A percentile compares a stretch with the other conserved stretches of the same genome.
Evolutionary conservation across 1,140 invertebrate genomes (phyloP).

Genomic region (Ceratosolen fusciceps): DNA sequence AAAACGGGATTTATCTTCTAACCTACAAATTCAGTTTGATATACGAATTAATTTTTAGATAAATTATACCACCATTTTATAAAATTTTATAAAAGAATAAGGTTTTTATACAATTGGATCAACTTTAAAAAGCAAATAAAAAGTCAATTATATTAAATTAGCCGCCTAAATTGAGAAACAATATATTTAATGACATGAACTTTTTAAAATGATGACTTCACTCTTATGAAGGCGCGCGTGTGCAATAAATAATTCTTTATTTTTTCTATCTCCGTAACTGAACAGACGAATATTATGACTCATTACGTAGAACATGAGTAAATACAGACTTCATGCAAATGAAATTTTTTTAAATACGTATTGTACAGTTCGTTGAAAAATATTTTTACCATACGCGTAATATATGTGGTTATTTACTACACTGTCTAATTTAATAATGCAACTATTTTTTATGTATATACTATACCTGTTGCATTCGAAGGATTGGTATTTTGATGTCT

Average conservation of each 20-base stretch:
- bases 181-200: constrained; percentile 7
- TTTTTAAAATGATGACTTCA: constrained; percentile 51
- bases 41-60: too few relatives aligned
- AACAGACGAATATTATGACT: neutral
- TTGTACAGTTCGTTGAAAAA: too few relatives aligned
- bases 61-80: too few relatives aligned
- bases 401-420: too few relatives aligned
- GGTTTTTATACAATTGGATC: too few relatives aligned
- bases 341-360: neutral
- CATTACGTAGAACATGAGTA: neutral
- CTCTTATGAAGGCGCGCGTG: constrained; percentile 44
- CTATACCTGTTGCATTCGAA: constrained; percentile 3
- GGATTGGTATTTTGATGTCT: neutral
- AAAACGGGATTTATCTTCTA: neutral
- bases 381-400: too few relatives aligned
- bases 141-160: neutral
- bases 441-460: too few relatives aligned
- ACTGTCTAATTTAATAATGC: too few relatives aligned
- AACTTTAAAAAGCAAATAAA: neutral
- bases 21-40: neutral
- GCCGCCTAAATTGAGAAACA: constrained; percentile 2
- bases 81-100: too few relatives aligned
- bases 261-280: neutral
- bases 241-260: neutral
- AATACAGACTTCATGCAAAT: too few relatives aligned